phyloP scores from a whole-genome alignment of 2,113 vertebrate species.

The Ptilorrhoa leucosticta region DNA sequence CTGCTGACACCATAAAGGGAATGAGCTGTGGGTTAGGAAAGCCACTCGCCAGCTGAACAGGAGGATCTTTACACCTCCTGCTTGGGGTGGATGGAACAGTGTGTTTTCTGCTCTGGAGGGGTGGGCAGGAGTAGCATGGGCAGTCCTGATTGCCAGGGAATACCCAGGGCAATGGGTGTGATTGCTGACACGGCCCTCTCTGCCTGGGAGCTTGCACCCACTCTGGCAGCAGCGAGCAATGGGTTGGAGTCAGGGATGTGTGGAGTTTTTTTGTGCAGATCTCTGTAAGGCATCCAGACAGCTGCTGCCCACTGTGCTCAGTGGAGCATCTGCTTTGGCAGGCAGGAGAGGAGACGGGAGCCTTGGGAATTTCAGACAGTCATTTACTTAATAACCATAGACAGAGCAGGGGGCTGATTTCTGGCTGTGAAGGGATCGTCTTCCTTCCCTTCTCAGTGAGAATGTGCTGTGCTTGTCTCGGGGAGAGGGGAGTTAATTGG shows the following conservation, averaged over 20 bases:
- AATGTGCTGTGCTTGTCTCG: not conserved
- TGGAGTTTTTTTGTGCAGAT: not conserved
- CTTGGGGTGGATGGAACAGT: not conserved
- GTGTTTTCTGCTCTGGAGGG: not conserved
- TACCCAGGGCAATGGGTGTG: not conserved
- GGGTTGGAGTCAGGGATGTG: not conserved
- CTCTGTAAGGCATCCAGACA: not conserved
- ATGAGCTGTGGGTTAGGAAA: not conserved
- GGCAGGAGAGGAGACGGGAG: not conserved
- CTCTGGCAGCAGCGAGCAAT: rapidly evolving
- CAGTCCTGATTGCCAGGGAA: not conserved
- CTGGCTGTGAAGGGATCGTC: not conserved
- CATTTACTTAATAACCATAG: not conserved
- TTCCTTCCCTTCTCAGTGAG: not conserved
- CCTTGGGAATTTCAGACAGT: not conserved
- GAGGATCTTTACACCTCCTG: not conserved
- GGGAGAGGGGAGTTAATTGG: not conserved
- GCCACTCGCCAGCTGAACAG: not conserved
- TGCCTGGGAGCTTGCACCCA: not conserved
- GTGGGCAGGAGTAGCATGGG: not conserved
- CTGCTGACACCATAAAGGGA: not conserved
- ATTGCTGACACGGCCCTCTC: not conserved
- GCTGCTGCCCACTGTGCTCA: constrained; percentile 14
- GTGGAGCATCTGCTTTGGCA: constrained; percentile 23
- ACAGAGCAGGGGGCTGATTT: not conserved